Percentiles rank a stretch among this genome's conserved stretches.
These are phyloP conservation scores for Stichopus chloronotus DNA, from an alignment of 35 echinoderm and acorn worm species.

Conservation along the genomic window DNA sequence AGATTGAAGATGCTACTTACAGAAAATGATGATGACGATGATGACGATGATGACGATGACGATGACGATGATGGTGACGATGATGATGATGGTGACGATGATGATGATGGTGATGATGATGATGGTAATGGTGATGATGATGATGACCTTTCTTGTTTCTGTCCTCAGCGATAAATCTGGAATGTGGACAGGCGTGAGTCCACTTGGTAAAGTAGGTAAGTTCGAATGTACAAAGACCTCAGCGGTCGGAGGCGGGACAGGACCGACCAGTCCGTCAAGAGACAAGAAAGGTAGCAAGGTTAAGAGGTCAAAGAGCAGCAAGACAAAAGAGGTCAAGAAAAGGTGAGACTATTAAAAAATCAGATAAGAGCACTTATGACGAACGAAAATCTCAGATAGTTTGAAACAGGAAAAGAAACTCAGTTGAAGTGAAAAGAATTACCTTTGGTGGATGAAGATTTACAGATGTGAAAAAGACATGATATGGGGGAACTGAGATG, in stretches of 20 bases:
- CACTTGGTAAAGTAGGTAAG: slow-evolving; percentile 71
- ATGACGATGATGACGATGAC: too few relatives aligned
- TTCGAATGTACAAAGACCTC: slow-evolving; percentile 80
- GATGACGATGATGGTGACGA: too few relatives aligned
- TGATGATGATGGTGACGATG: too few relatives aligned
- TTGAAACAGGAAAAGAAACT: not conserved
- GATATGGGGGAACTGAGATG: too few relatives aligned
- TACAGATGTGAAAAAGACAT: too few relatives aligned
- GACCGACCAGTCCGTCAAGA: slow-evolving; percentile 27
- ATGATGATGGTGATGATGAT: too few relatives aligned
- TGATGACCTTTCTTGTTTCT: not conserved
- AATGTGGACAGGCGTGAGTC: slow-evolving; percentile 77
- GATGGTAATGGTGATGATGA: too few relatives aligned
- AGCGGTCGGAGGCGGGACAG: slow-evolving; percentile 42
- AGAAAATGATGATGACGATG: too few relatives aligned
- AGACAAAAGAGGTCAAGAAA: slow-evolving; percentile 72
- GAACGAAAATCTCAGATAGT: not conserved
- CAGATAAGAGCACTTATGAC: not conserved
- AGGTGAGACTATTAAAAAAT: slow-evolving; percentile 55
- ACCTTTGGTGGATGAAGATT: too few relatives aligned
- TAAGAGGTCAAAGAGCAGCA: slow-evolving; percentile 75
- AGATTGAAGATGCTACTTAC: too few relatives aligned
- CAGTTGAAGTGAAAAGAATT: too few relatives aligned
- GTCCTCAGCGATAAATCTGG: slow-evolving; percentile 75
- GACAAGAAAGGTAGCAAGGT: slow-evolving; percentile 59